A percentile compares a stretch with the other conserved stretches of the same genome.
Conservation (phyloP, 2,797 vertebrate species). For the Intellagama lesueurii region DNA sequence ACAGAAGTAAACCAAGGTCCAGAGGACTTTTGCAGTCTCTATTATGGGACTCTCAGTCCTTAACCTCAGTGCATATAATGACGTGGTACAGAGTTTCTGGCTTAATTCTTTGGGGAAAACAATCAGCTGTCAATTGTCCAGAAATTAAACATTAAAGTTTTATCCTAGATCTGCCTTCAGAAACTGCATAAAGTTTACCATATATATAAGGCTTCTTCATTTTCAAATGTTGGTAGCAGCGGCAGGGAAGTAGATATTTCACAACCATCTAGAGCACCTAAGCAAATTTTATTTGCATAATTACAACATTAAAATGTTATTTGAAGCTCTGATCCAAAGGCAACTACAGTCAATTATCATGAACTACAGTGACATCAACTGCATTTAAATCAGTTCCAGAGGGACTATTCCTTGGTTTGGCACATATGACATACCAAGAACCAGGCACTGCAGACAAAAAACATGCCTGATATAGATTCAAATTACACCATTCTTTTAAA, state of each 20-base stretch:
- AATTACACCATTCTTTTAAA: conserved; percentile 5
- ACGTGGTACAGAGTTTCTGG: background rate
- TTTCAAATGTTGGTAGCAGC: background rate
- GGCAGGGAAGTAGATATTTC: background rate
- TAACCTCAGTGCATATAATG: conserved; percentile 5
- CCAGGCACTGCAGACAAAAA: conserved; percentile 13
- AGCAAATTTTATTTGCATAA: conserved; percentile 1
- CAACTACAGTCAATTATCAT: background rate
- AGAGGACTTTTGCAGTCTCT: background rate
- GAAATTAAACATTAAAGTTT: background rate
- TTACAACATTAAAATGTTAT: conserved; percentile 1
- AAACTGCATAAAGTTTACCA: background rate
- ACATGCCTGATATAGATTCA: background rate
- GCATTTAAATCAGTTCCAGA: conserved; percentile 2
- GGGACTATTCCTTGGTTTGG: background rate
- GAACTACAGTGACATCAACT: conserved; percentile 11
- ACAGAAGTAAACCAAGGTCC: background rate
- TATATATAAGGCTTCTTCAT: background rate
- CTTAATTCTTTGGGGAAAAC: too few relatives aligned
- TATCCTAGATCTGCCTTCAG: background rate
- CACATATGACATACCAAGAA: background rate
- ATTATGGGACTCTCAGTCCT: background rate
- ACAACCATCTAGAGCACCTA: background rate
- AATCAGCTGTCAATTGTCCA: background rate
- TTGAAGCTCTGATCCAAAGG: background rate